A percentile compares a stretch with the other conserved stretches of the same genome.
phyloP scores from a whole-genome alignment of 2,113 vertebrate genomes.

The Balaeniceps rex region DNA sequence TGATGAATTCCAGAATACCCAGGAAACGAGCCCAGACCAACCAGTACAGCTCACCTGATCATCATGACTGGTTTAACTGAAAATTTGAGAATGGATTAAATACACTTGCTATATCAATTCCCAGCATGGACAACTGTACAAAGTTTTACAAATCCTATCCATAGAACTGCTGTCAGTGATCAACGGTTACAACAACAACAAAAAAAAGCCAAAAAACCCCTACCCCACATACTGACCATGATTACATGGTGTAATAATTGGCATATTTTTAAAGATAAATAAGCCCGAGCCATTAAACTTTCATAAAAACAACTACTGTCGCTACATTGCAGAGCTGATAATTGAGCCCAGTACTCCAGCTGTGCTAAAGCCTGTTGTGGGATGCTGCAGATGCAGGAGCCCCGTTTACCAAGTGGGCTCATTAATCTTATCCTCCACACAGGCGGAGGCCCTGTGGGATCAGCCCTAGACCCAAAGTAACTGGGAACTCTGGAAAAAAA shows the following conservation, averaged over 20 bases:
- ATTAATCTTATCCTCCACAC: not conserved
- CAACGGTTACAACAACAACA: not conserved
- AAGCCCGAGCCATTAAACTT: not conserved
- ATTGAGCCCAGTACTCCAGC: not conserved
- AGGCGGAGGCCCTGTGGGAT: not conserved
- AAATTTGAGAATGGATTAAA: not conserved
- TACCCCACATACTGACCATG: not conserved
- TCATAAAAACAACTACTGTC: not conserved
- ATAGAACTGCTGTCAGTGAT: not conserved
- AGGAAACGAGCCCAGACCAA: not conserved
- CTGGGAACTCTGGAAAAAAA: not conserved
- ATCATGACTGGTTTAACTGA: not conserved
- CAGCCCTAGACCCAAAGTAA: not conserved
- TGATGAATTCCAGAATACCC: not conserved
- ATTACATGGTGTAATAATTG: not conserved
- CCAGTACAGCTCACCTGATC: not conserved
- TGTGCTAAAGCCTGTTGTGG: not conserved
- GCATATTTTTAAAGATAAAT: not conserved
- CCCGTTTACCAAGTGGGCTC: not conserved
- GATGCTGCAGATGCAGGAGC: not conserved
- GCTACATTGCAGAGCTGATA: not conserved
- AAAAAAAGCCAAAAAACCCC: accelerated
- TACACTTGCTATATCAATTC: not conserved
- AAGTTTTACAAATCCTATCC: not conserved
- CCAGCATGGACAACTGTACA: not conserved